Conservation (phyloP, 1,140 invertebrate species). For the Aphidius ervi region DNA sequence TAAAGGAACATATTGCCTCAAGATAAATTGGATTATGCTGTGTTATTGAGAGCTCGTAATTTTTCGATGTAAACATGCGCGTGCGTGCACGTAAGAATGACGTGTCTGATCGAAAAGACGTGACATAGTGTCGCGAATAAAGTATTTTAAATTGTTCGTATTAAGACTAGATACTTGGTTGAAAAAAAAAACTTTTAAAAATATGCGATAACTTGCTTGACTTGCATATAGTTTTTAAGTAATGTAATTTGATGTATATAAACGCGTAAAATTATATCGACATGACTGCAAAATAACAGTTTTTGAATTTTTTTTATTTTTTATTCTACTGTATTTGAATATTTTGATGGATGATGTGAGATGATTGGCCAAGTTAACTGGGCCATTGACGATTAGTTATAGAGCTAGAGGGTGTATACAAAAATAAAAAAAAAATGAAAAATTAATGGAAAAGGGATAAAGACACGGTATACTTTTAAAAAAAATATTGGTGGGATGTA, state of each 20-base stretch:
- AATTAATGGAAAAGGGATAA: conserved; percentile 14
- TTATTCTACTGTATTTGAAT: not conserved
- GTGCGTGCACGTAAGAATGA: no score
- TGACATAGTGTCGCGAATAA: conserved; percentile 1
- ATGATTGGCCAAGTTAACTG: not conserved
- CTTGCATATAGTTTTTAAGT: no score
- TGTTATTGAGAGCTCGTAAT: conserved; percentile 25
- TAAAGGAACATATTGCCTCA: conserved; percentile 16
- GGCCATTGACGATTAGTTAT: conserved; percentile 21
- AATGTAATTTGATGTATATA: no score
- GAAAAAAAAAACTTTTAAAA: no score
- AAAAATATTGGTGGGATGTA: conserved; percentile 11
- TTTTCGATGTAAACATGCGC: conserved; percentile 9
- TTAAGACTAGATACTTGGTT: no score
- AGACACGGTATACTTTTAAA: no score
- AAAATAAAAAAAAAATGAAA: conserved; percentile 17
- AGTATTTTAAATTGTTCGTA: not conserved
- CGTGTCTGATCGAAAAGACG: not conserved
- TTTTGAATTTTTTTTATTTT: no score
- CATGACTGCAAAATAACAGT: no score
- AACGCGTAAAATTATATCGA: no score
- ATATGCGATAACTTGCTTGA: no score
- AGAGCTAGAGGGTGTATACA: conserved; percentile 19
- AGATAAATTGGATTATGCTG: conserved; percentile 25
- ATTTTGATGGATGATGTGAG: not conserved